Evolutionary conservation across 2,797 vertebrate genomes (phyloP), one percentile per base, ranked within the genome.

Genomic region (Zenarchopterus dispar): DNA sequence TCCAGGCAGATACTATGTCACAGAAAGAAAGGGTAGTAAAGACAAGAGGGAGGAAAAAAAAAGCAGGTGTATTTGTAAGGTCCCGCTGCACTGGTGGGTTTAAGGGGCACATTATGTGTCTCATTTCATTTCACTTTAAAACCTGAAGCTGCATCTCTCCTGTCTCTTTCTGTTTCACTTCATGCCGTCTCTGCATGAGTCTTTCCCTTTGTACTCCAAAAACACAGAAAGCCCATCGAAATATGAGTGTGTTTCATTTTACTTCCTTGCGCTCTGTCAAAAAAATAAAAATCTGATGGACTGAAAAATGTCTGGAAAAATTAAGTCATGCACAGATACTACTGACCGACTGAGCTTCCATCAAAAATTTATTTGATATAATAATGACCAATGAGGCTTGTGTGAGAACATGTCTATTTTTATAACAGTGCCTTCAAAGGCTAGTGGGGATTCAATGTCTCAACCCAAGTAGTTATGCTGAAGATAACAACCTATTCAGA

Each of bases 1-100:
- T 79, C 70, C 48, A 71, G 75, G 84, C 71, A 66, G 52, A 61
- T 23, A 47, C 67, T 70, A 50, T 59, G 78, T 67, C 78, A 75
- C 70, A 67, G 53, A 84, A 56, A 78, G 64, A 81, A 75, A 70
- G 19, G 49, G 65, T 54, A 54, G 68, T 79, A 67, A 73, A 78
- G 79, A 81, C 62, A 82, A 76, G 53, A 72, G 41, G 42, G 44
- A 47, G 8, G 19, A n/a, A 59, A 45, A 24, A 39, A 70, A 66
- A 66, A 64, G 67, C 77, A 77, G 67, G 81, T 83, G 74, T 82
- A 69, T 85, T 81, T 81, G 80, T 42, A 72, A 76, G 77, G 81
- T 68, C 74, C 74, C 72, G 81, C 65, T 41, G 50, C 13, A 75
- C 47, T 67, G 73, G 49, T 65, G 62, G 62, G 78, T 86, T 79